These are phyloP conservation scores for Platynereis dumerilii DNA, from an alignment of 2,888 invertebrate genomes.

Conservation along the genomic window DNA sequence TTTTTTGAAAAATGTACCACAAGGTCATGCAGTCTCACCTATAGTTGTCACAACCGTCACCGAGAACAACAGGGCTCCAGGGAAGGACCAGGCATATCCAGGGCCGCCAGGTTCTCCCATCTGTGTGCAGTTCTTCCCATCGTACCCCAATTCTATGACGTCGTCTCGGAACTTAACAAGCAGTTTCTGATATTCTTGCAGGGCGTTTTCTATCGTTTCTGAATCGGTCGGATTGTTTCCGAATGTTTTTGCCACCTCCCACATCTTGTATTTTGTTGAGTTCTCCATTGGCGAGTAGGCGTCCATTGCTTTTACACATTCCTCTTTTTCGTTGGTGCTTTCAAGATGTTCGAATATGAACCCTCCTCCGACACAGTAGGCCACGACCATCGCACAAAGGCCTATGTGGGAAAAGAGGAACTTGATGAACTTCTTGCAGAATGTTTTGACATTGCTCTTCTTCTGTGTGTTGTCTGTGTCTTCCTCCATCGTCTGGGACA, in stretches of 20 bases:
- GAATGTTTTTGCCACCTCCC: conserved; percentile 21
- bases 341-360: conserved; percentile 63
- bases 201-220: conserved; percentile 13
- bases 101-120: conserved; percentile 54
- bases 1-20: too few species aligned
- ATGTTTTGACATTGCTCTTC: conserved; percentile 29
- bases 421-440: conserved; percentile 55
- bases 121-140: conserved; percentile 53
- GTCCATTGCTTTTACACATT: conserved; percentile 52
- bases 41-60: conserved; percentile 62
- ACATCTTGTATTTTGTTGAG: conserved; percentile 40
- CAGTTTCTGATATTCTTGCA: conserved; percentile 25
- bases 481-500: conserved; percentile 9
- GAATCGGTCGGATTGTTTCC: conserved; percentile 6
- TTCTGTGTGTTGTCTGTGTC: conserved; percentile 20
- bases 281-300: conserved; percentile 50
- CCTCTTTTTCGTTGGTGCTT: conserved; percentile 58
- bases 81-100: conserved; percentile 57
- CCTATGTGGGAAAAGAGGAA: conserved; percentile 62
- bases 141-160: conserved; percentile 56
- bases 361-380: conserved; percentile 61
- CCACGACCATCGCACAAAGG: conserved; percentile 56
- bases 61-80: conserved; percentile 60
- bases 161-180: conserved; percentile 54
- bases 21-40: conserved; percentile 43